Evolutionary conservation across 2,113 vertebrate genomes (phyloP), one percentile per base, ranked within the genome.

Genomic region (Pyxicephalus adspersus): DNA sequence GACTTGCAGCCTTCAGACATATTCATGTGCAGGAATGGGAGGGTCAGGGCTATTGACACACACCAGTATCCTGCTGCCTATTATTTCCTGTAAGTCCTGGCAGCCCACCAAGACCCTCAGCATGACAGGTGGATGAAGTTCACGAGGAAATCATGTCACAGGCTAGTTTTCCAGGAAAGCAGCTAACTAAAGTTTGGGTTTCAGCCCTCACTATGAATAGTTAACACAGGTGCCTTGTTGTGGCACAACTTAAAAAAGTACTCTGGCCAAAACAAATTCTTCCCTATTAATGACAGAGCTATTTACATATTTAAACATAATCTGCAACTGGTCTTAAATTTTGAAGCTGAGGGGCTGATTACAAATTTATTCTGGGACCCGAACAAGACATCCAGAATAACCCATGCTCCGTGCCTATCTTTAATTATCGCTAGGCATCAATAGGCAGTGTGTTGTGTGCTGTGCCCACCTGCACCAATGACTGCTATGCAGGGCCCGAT

Each of bases 51-150:
- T 89, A 91, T 88, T 91, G 90, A 93, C 91, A 94, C 90, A 93
- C 91, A 91, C 91, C 91, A 52, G 93, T 91, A 94, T 94, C 92
- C 90, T 93, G 93, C 91, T 93, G 92, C 91, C 92, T 94, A 94
- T 93, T 94, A 93, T 94, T 94, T 95, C 94, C 94, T 94, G 92
- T 90, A 91, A 85, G 83, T 7, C 80, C 85, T 94, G 94, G 93
- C 93, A 45, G 34, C 57, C 80, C 80, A 86, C 93, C 92, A 94
- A 90, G 81, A 57, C 19, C 83, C 86, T 83, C 87, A 89, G 88
- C 88, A 88, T 93, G 92, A 93, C 93, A 95, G 94, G 93, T 95
- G 93, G 92, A 93, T 92, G 90, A 86, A 92, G 89, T 94, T 94
- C 92, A 90, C 85, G 83, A 93, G 92, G 91, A 92, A 92, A 91